Percentiles rank a stretch among this genome's conserved stretches.
phyloP scores from a whole-genome alignment of 2,113 vertebrate species.

The Agapornis roseicollis region DNA sequence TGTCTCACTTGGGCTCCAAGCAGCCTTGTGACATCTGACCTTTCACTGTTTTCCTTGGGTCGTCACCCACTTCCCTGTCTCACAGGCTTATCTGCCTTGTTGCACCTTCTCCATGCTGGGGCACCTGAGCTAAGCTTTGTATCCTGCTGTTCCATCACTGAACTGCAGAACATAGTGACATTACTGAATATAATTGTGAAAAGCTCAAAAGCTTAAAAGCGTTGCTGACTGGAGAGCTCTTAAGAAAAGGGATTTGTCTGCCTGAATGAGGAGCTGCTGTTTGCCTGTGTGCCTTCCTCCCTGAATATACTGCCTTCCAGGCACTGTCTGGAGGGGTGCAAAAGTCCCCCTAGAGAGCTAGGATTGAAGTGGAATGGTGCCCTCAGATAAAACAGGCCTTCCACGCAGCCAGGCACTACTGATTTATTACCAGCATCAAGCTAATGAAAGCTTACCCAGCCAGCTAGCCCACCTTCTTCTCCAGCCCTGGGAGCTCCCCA shows the following conservation, averaged over 20 bases:
- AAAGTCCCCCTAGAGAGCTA: not conserved
- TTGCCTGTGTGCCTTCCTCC: not conserved
- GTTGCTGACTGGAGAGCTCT: not conserved
- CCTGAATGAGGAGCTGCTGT: not conserved
- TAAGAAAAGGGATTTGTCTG: constrained; percentile 1
- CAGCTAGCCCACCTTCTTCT: not conserved
- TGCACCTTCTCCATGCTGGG: fast-evolving
- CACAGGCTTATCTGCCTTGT: not conserved
- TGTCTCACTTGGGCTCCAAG: not conserved
- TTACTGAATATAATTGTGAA: not conserved
- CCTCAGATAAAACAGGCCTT: not conserved
- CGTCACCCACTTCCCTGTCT: not conserved
- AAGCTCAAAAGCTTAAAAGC: not conserved
- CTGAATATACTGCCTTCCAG: not conserved
- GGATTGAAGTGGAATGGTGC: not conserved
- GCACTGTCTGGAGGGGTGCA: not conserved
- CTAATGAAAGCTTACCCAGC: not conserved
- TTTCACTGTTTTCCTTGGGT: not conserved
- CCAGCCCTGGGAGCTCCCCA: not conserved
- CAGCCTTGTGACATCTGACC: not conserved
- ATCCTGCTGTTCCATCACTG: not conserved
- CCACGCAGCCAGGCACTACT: fast-evolving
- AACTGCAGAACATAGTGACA: not conserved
- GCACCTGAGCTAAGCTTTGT: not conserved
- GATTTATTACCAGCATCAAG: not conserved